Evolutionary conservation across 2,797 vertebrate species (phyloP).

Genomic region (Myotis myotis): DNA sequence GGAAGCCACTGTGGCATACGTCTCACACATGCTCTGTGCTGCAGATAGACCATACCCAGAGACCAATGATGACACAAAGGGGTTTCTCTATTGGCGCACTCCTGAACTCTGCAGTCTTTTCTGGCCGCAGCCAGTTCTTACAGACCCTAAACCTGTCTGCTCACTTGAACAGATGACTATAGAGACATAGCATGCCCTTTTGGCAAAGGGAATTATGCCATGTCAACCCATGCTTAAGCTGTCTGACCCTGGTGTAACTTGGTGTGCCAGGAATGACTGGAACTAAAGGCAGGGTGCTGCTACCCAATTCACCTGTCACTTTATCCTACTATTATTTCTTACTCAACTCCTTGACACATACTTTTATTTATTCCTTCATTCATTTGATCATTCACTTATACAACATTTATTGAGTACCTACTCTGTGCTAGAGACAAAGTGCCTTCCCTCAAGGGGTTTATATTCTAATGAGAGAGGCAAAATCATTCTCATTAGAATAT

Average conservation of each 20-base stretch:
- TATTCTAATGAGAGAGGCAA: neutral
- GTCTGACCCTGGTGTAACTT: neutral
- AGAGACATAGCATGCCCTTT: neutral
- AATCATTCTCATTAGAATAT: conserved; percentile 21
- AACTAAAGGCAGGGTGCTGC: neutral
- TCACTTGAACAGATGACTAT: neutral
- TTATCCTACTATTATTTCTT: neutral
- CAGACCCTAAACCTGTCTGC: neutral
- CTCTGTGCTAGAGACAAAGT: neutral
- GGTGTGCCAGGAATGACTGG: neutral
- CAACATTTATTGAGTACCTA: neutral
- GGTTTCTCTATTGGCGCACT: neutral
- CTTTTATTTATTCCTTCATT: neutral
- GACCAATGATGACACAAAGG: neutral
- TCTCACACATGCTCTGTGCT: neutral
- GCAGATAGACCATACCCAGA: neutral
- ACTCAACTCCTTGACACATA: neutral
- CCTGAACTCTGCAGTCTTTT: neutral
- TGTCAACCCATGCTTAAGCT: neutral
- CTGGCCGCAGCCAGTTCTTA: neutral
- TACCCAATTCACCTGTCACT: neutral
- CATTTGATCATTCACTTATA: neutral
- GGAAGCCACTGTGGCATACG: neutral
- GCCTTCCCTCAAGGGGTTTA: neutral
- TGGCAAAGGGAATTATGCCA: neutral